These are phyloP conservation scores for Protosalanx chinensis DNA, from an alignment of 2,797 vertebrate genomes.

Conservation along the genomic window DNA sequence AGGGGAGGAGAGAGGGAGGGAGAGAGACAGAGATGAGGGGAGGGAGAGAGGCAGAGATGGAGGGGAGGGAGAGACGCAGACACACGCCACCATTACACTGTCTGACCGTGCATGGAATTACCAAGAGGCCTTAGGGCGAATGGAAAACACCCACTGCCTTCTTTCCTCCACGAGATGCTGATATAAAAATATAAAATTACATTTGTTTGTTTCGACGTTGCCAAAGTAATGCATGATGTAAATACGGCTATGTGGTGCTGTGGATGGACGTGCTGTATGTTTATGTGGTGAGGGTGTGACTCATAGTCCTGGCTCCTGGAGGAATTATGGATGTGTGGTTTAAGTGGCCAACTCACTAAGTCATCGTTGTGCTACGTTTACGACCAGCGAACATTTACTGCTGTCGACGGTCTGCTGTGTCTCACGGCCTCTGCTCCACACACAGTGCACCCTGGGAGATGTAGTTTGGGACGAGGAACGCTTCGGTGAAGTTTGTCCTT, in stretches of 20 bases:
- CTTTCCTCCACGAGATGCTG: neutral
- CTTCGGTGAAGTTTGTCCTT: conserved; percentile 38
- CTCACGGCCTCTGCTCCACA: too few relatives aligned
- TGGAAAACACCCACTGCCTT: too few relatives aligned
- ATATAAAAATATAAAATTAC: neutral
- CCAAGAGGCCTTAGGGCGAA: neutral
- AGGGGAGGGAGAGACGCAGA: neutral
- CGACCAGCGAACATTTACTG: conserved; percentile 37
- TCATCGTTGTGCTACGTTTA: too few relatives aligned
- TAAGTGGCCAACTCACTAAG: neutral
- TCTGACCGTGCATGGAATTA: neutral
- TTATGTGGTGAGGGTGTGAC: neutral
- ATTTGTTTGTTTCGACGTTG: too few relatives aligned
- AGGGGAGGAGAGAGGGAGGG: neutral
- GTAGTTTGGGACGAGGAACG: conserved; percentile 38
- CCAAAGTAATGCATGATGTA: too few relatives aligned
- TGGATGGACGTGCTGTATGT: neutral
- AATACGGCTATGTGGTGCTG: too few relatives aligned
- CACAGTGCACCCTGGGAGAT: conserved; percentile 28
- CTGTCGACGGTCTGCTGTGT: neutral
- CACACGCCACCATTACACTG: conserved; percentile 7
- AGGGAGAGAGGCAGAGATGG: conserved; percentile 5
- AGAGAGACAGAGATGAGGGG: conserved; percentile 3
- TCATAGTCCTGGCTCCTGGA: conserved; percentile 7
- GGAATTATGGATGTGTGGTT: neutral